Evolutionary conservation across 2,888 invertebrate species (phyloP).

Genomic region (Agriopis marginaria): DNA sequence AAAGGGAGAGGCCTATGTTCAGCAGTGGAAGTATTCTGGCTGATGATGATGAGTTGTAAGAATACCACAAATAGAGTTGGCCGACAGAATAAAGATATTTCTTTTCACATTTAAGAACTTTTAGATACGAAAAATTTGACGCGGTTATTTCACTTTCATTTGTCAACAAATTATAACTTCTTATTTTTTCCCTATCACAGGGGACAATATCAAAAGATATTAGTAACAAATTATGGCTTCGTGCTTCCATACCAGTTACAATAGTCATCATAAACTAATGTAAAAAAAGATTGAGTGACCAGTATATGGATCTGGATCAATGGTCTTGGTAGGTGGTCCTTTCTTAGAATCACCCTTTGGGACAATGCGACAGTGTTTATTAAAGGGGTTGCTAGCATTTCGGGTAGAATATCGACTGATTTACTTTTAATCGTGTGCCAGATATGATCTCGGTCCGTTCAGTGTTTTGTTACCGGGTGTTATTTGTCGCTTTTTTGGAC

Average conservation of each 20-base stretch:
- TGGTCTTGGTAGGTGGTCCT: constrained; percentile 77
- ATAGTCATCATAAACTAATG: constrained; percentile 55
- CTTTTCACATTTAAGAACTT: too few species aligned
- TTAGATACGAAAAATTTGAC: too few species aligned
- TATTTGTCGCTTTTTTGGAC: constrained; percentile 56
- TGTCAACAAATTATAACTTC: constrained; percentile 2
- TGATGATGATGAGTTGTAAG: too few species aligned
- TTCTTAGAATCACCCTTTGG: constrained; percentile 78
- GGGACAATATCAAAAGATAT: constrained; percentile 54
- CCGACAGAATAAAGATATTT: too few species aligned
- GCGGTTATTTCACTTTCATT: background rate
- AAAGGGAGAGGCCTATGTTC: too few species aligned
- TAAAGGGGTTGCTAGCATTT: constrained; percentile 66
- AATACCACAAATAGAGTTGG: too few species aligned
- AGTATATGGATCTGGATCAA: constrained; percentile 71
- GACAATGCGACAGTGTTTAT: constrained; percentile 64
- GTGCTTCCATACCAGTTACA: constrained; percentile 55
- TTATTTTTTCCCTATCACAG: constrained; percentile 21
- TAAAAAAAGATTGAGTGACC: constrained; percentile 64
- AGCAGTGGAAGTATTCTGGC: too few species aligned
- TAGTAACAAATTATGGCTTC: constrained; percentile 74
- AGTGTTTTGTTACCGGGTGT: constrained; percentile 76
- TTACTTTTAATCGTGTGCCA: constrained; percentile 78
- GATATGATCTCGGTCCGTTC: constrained; percentile 74
- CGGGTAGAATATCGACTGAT: constrained; percentile 76